Base-by-base conservation (phyloP, 2,113 vertebrate genomes). In the Cardinalis cardinalis region DNA sequence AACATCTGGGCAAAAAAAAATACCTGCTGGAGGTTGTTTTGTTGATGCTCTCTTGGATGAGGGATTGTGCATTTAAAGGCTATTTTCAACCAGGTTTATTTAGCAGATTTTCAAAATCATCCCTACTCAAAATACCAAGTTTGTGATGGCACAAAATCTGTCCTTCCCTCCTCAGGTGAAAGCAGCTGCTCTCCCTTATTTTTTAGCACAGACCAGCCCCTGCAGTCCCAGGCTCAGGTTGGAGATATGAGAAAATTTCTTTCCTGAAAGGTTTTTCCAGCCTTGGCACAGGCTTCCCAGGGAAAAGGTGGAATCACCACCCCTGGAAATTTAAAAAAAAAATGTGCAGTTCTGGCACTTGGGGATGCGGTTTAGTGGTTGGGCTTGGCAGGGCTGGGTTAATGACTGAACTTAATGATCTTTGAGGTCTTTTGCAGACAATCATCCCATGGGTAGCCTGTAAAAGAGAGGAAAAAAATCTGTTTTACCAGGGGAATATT, bases 11-110 rank as follows among this genome's bases (percentile, higher is more conserved):
- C 1, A 25, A 73, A 73, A 63, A 63, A 43, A 61, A 72, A 6
- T 1, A 28, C 7, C 3, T 65, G 51, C 40, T 51, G 23, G 11
- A 10, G 2, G 9, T 10, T 56, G 36, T 28, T 53, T 6, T 56
- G 19, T 24, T 44, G 9, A 15, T 69, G 44, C 0, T 32, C 12
- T 55, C 63, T 64, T 41, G 41, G 31, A 40, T 44, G 9, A 6
- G 1, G 1, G 2, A 0, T 8, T 61, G 15, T 36, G 10, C 15
- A 26, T 59, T 51, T 59, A n/a, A 32, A 34, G 12, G 23, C 51
- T 85, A 14, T 80, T 66, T 91, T 88, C 38, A 64, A 23, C 12
- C 1, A 1, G 26, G 20, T 12, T 56, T 51, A 40, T 71, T 68
- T 26, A 73, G 10, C 1, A 4, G 28, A 19, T 81, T 78, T 93